A percentile compares a stretch with the other conserved stretches of the same genome.
These are phyloP conservation scores for Callionymus lyra DNA, from an alignment of 2,113 vertebrate species.

Conservation along the genomic window DNA sequence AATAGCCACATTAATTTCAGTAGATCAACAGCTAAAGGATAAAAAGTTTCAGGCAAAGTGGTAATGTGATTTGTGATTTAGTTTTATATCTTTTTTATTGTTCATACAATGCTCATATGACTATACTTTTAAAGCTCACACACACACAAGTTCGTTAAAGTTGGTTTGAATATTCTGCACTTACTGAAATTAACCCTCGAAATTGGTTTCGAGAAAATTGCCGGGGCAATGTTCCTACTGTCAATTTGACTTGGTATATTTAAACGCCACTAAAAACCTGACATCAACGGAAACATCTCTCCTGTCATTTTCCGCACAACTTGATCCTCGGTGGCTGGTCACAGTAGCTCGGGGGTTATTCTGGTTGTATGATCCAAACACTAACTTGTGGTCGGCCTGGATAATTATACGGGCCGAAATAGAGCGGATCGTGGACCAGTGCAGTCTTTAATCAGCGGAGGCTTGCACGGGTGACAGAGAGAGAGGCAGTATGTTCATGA, in stretches of 20 bases:
- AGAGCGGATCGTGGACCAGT: slow-evolving; percentile 7
- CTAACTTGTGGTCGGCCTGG: slow-evolving; percentile 23
- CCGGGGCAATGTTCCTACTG: too few relatives aligned
- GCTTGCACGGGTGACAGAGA: not conserved
- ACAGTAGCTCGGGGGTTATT: slow-evolving; percentile 27
- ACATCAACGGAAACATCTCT: slow-evolving; percentile 11
- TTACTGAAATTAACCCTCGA: too few relatives aligned
- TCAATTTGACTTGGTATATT: slow-evolving; percentile 11
- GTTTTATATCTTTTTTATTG: too few relatives aligned
- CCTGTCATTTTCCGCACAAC: slow-evolving; percentile 27
- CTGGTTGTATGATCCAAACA: slow-evolving; percentile 21
- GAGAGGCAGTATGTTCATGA: not conserved
- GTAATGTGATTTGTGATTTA: too few relatives aligned
- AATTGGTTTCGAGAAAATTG: too few relatives aligned
- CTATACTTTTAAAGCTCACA: too few relatives aligned
- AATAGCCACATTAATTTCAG: too few relatives aligned
- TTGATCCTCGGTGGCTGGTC: slow-evolving; percentile 7
- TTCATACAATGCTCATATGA: too few relatives aligned
- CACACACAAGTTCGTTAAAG: too few relatives aligned
- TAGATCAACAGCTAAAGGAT: too few relatives aligned
- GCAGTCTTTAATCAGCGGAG: slow-evolving; percentile 33
- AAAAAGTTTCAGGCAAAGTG: too few relatives aligned
- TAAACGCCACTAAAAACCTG: slow-evolving; percentile 16
- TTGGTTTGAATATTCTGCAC: too few relatives aligned
- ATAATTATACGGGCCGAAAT: slow-evolving; percentile 43